Conservation (phyloP, 2,113 vertebrate species). For the Halcyon senegalensis region DNA sequence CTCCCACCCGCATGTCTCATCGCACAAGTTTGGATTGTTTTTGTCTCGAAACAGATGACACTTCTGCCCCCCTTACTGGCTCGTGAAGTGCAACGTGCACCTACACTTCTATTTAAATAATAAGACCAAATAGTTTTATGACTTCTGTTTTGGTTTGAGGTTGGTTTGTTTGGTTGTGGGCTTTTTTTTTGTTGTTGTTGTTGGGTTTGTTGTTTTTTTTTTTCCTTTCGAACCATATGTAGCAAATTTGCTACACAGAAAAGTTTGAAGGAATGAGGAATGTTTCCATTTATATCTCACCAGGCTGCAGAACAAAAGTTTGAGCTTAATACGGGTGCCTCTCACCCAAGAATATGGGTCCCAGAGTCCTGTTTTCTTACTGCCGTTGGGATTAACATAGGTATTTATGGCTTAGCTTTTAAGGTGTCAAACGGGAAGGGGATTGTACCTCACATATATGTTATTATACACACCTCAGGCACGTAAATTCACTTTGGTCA, state of each 20-base stretch:
- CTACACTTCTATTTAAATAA: slow-evolving; percentile 31
- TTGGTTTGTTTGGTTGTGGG: too few relatives aligned
- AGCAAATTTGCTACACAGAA: not conserved
- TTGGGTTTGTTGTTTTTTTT: not conserved
- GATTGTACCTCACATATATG: not conserved
- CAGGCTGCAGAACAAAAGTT: not conserved
- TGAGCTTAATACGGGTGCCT: not conserved
- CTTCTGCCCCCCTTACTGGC: slow-evolving; percentile 26
- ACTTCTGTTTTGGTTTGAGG: not conserved
- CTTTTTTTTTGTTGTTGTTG: not conserved
- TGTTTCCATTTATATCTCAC: slow-evolving; percentile 40
- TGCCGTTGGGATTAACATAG: not conserved
- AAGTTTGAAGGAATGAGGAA: slow-evolving; percentile 35
- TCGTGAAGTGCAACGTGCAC: not conserved
- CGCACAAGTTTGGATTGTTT: slow-evolving; percentile 40
- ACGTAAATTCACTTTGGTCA: not conserved
- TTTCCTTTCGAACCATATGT: not conserved
- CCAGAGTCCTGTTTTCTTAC: not conserved
- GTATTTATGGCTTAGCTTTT: not conserved
- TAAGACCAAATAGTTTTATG: slow-evolving; percentile 3
- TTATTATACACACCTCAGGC: not conserved
- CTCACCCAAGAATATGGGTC: not conserved
- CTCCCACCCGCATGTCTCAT: slow-evolving; percentile 57
- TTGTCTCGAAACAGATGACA: slow-evolving; percentile 58
- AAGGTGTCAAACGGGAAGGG: not conserved